These are phyloP conservation scores for Diuraphis noxia DNA, from an alignment of 1,140 invertebrate species.

Conservation along the genomic window DNA sequence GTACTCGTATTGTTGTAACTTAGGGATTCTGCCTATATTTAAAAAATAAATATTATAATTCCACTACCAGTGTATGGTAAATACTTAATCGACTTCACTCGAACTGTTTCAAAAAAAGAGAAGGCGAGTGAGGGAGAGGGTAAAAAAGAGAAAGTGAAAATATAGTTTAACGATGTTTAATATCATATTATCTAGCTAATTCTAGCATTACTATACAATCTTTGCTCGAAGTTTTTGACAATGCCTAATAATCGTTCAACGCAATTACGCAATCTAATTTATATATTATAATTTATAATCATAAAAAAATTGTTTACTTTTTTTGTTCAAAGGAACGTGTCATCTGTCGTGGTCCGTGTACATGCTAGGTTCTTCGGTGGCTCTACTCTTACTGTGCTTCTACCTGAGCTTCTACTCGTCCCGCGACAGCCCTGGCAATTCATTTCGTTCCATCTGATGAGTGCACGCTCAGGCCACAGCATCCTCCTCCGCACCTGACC, in stretches of 20 bases:
- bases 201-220: background rate
- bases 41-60: background rate
- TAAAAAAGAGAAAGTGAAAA: too few species aligned
- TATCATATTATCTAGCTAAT: too few species aligned
- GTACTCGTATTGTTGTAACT: too few species aligned
- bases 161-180: background rate
- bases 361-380: slow-evolving; percentile 64
- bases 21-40: too few species aligned
- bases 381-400: slow-evolving; percentile 65
- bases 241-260: background rate
- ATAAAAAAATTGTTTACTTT: background rate
- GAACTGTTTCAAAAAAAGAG: background rate
- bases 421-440: slow-evolving; percentile 56
- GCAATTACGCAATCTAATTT: too few species aligned
- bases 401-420: slow-evolving; percentile 66
- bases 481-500: background rate
- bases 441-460: slow-evolving; percentile 56
- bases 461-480: slow-evolving; percentile 44
- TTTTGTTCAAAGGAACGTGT: slow-evolving; percentile 64
- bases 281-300: too few species aligned
- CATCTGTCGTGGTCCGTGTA: slow-evolving; percentile 69
- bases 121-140: too few species aligned
- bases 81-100: background rate
- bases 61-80: background rate
- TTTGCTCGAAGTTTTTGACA: background rate